Evolutionary conservation across 2,888 invertebrate genomes (phyloP), one percentile per base, ranked within the genome.

Genomic region (Drosophila pseudotalamancana): DNA sequence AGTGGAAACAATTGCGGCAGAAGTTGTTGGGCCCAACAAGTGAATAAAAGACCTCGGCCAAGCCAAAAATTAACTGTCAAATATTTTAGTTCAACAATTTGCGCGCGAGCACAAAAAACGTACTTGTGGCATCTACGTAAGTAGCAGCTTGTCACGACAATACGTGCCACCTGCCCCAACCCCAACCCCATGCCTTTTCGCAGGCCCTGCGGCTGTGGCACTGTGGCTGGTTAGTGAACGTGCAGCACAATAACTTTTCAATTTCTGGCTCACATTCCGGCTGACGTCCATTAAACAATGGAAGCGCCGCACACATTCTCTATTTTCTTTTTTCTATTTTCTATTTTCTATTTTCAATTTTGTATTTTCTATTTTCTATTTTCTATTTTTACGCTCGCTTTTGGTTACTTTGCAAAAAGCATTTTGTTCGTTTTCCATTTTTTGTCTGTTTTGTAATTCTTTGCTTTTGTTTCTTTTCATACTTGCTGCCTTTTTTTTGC

Each of bases 221-320:
- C 60, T 27, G 50, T 45, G 51, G 57, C 62, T 74, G 81, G 66
- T 78, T 68, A 62, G 37, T 69, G 49, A 37, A 37, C 49, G 27
- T 37, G 79, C 79, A 66, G 74, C 80, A 82, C 81, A 82, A 86
- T 82, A 85, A 82, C 81, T 82, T 82, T 82, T 82, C 83, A 87
- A 87, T 83, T 83, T 84, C 74, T 87, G 75, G 83, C 82, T 78
- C 78, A 87, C 85, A 83, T 87, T 87, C 84, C 83, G 78, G 84
- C 87, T 83, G 83, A 83, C 84, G 83, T 78, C 83, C 84, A 87
- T 83, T 83, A 87, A 84, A 83, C 82, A 83, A 83, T 83, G 78
- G 82, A 39, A 65, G 45, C 46, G 61, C 79, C 54, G 46, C 34
- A 72, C 46, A 74, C n/a, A n/a, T n/a, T n/a, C n/a, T n/a, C n/a